Base-by-base conservation (phyloP, 2,797 vertebrate genomes). In the Jordanella pulchra region DNA sequence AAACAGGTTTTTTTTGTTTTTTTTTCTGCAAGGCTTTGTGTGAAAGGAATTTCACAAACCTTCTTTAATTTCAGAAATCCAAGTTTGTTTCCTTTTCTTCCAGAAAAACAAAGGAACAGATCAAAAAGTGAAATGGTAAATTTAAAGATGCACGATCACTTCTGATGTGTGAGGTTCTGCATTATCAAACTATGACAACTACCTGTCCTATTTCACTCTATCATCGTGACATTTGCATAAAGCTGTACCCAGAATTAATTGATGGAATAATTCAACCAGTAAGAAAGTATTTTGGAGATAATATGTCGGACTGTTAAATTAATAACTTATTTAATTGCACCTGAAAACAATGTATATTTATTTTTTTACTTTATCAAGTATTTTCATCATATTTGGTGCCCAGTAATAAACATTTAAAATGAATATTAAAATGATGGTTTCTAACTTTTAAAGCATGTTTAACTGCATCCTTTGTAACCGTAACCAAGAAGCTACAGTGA, bases 31-130 rank as follows among this genome's bases (percentile, higher is more conserved):
- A 39, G 35, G 35, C 35, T 39, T 39, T 39, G 35, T 39, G 11
- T 39, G 12, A n/a, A 50, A 45, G 15, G 55, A 25, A 71, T 15
- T 65, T 25, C 54, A 21, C 70, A 75, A 76, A 85, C 56, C 17
- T 45, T 3, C 87, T 88, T 87, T 69, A 89, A 75, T 91, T 91
- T 84, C 87, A 89, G 89, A 88, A 45, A 44, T 78, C 69, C 69
- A 78, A 86, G 78, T 83, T 39, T 61, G 32, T 39, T 61, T 18
- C 32, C 32, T 61, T 23, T 39, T 12, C 32, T 61, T 61, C n/a
- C 58, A 61, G 58, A 61, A 35, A n/a, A 39, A 61, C 80, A 79
- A 78, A 77, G 82, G 78, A 85, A 69, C 75, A 73, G 75, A 83
- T 87, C 76, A 82, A 84, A 86, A 86, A 79, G 28, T 66, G 44